These are phyloP conservation scores for Standfussiana lucernea DNA, from an alignment of 2,888 invertebrate genomes.

Conservation along the genomic window DNA sequence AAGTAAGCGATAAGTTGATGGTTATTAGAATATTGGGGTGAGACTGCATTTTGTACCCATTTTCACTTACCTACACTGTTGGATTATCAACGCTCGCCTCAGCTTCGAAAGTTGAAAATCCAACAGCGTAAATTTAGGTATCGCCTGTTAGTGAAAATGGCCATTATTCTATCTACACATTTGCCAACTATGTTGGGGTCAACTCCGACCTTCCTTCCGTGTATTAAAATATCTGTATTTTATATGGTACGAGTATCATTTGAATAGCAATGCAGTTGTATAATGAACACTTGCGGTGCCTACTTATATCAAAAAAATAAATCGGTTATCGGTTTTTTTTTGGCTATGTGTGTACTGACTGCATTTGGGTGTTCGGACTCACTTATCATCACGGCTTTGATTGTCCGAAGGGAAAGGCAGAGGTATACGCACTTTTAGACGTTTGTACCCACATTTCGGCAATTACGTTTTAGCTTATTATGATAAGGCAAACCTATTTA, in stretches of 20 bases:
- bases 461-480: too few relatives aligned
- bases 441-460: too few relatives aligned
- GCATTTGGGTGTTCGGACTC: too few relatives aligned
- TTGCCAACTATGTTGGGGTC: conserved; percentile 33
- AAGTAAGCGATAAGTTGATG: not conserved
- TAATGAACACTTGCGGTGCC: too few relatives aligned
- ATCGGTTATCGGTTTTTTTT: too few relatives aligned
- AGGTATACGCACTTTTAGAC: too few relatives aligned
- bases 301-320: too few relatives aligned
- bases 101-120: not conserved
- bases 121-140: not conserved
- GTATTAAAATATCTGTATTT: not conserved
- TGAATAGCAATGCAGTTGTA: too few relatives aligned
- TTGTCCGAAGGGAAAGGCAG: too few relatives aligned
- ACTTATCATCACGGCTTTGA: too few relatives aligned
- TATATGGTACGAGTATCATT: not conserved
- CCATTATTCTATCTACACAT: not conserved
- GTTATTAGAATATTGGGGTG: not conserved
- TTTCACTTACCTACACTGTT: not conserved
- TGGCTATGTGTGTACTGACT: too few relatives aligned
- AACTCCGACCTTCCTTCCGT: not conserved
- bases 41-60: not conserved
- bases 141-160: not conserved
- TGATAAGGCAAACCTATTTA: too few relatives aligned
- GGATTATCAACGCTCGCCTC: not conserved